A percentile compares a stretch with the other conserved stretches of the same genome.
Evolutionary conservation across 2,113 vertebrate genomes (phyloP).

Genomic region (Madoqua kirkii): DNA sequence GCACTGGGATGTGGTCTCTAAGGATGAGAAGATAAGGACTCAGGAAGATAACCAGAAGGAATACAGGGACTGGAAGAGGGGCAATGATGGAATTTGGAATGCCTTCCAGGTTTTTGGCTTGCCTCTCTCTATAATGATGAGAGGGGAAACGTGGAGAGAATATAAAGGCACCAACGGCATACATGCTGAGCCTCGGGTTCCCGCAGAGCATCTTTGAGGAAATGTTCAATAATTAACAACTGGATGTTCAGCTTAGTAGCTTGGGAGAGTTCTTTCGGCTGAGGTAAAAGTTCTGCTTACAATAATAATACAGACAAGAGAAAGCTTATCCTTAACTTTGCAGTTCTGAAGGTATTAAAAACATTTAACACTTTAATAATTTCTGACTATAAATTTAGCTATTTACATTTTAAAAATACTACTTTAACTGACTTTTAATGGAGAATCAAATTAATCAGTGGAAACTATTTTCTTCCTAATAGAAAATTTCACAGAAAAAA

Average conservation of each 20-base stretch:
- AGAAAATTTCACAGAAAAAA: constrained; percentile 30
- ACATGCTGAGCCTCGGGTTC: background rate
- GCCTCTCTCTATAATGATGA: too few relatives aligned
- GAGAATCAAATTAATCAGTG: background rate
- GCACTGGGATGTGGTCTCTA: background rate
- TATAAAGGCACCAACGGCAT: background rate
- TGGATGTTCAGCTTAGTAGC: background rate
- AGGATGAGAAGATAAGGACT: background rate
- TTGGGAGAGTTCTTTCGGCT: background rate
- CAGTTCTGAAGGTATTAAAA: background rate
- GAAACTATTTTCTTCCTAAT: background rate
- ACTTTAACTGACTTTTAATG: background rate
- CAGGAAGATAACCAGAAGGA: background rate
- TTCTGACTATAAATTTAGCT: background rate
- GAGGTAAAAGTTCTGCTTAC: background rate
- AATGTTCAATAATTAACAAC: background rate
- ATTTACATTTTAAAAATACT: background rate
- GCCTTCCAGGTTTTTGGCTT: background rate
- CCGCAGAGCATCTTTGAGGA: background rate
- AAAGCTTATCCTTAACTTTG: background rate
- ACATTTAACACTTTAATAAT: background rate
- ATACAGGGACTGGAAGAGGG: background rate
- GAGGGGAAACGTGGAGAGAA: background rate
- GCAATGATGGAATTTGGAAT: background rate
- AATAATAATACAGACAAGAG: background rate